Conservation (phyloP, 2,888 invertebrate genomes). For the Melanostoma scalare region DNA sequence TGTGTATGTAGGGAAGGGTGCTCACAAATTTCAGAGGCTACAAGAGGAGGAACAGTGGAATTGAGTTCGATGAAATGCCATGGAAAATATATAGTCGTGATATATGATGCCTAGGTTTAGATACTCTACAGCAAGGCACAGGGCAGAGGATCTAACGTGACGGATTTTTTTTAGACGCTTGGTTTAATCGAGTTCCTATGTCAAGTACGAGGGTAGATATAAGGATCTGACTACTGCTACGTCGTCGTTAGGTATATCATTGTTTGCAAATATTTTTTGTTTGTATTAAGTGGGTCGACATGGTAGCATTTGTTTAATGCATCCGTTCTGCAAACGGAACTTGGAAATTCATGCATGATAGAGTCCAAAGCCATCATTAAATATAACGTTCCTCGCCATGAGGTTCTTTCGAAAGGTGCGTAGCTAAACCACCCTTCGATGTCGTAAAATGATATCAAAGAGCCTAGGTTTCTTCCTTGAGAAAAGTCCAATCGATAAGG, state of each 20-base stretch:
- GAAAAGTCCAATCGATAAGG: no score
- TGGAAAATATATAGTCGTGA: constrained; percentile 61
- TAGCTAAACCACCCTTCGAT: no score
- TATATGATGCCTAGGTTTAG: constrained; percentile 47
- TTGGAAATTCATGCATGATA: no score
- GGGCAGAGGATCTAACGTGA: constrained; percentile 23
- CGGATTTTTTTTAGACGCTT: constrained; percentile 27
- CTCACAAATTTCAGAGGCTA: constrained; percentile 1
- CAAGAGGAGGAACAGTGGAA: constrained; percentile 26
- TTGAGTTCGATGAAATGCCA: constrained; percentile 65
- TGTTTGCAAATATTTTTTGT: constrained; percentile 15
- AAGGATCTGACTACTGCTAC: no score
- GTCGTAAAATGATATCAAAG: no score
- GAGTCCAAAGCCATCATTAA: no score
- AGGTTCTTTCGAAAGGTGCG: no score
- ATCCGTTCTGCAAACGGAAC: no score
- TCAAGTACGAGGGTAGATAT: no score
- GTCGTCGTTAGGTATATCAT: not conserved
- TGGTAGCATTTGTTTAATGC: constrained; percentile 26
- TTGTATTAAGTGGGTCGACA: not conserved
- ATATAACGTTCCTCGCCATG: no score
- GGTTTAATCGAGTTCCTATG: not conserved
- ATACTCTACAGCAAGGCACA: not conserved
- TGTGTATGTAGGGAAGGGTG: not conserved
- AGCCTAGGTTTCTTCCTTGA: no score